Conservation (phyloP, 2,888 invertebrate genomes). For the Limulus polyphemus region DNA sequence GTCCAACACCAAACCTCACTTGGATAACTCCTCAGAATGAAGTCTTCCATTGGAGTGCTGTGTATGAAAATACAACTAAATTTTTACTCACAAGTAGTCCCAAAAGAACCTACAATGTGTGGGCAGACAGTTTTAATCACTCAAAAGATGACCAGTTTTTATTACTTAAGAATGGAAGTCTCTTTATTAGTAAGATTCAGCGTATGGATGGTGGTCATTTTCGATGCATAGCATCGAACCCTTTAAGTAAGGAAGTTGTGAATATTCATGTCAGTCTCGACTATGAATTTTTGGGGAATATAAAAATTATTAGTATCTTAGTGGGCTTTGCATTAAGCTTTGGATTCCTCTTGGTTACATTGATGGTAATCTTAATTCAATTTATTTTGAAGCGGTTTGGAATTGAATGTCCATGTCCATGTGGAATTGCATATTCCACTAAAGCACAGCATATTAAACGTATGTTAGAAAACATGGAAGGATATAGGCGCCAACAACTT, state of each 20-base stretch:
- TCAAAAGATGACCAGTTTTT: conserved; percentile 14
- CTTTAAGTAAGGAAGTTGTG: conserved; percentile 61
- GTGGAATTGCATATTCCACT: conserved; percentile 49
- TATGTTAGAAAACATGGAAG: conserved; percentile 79
- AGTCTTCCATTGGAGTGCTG: conserved; percentile 60
- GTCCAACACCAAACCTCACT: conserved; percentile 94
- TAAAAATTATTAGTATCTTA: conserved; percentile 68
- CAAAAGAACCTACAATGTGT: background rate
- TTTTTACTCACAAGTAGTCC: background rate
- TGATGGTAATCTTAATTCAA: conserved; percentile 64
- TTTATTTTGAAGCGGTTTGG: conserved; percentile 27
- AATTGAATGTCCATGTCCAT: conserved; percentile 47
- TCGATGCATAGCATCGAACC: conserved; percentile 71
- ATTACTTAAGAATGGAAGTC: conserved; percentile 16
- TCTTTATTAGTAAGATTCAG: conserved; percentile 15
- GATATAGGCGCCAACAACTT: conserved; percentile 74
- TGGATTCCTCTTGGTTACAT: conserved; percentile 62
- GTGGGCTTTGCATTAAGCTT: conserved; percentile 68
- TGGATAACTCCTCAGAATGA: conserved; percentile 48
- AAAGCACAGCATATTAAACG: conserved; percentile 69
- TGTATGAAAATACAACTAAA: background rate
- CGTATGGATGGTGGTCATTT: conserved; percentile 41
- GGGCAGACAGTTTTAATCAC: conserved; percentile 5
- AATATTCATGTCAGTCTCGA: conserved; percentile 67
- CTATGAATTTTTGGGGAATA: conserved; percentile 66